Base-by-base conservation (phyloP, 2,797 vertebrate species). In the Eospalax fontanierii region DNA sequence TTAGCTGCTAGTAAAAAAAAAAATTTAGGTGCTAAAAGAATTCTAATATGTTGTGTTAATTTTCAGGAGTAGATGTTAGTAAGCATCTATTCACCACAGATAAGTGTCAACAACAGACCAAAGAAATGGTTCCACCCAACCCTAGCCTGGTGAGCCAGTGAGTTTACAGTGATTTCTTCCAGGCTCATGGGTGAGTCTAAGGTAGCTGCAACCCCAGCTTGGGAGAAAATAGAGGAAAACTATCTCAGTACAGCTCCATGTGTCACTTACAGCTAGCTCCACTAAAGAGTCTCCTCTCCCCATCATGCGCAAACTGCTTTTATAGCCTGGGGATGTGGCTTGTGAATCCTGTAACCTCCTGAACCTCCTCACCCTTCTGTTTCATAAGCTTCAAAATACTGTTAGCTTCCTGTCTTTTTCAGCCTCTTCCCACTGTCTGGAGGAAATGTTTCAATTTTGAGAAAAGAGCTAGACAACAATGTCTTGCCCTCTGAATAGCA, bases 1-100 rank as follows among this genome's bases (percentile, higher is more conserved):
- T 95, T 80, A 80, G 22, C 43, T 80, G 40, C 7, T 87, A 80
- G 63, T 59, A 54, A 59, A 94, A 70, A 30, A 83, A 66, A 75
- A 57, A 35, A 83, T 91, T 57, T 74, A 61, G 50, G 50, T 85
- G 10, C 46, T 85, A 76, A 73, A 73, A 66, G 2, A 40, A 70
- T 76, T 38, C 26, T 15, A 80, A 7, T 76, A 9, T 33, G 8
- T 54, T 54, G 61, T 66, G 21, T 68, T 28, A 16, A 9, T 84
- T 84, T 68, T 68, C 14, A 19, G 50, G 30, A 5, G 33, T 46
- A 4, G 63, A n/a, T 11, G n/a, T 82, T 40, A 61, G 26, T 75
- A 46, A 24, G 4, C 50, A 28, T 68, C 28, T 84, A n/a, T 84
- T 68, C 63, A 65, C 63, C 40, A 46, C 61, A 68, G 63, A 83